These are phyloP conservation scores for Lordiphosa collinella DNA, from an alignment of 1,140 invertebrate genomes.

Conservation along the genomic window DNA sequence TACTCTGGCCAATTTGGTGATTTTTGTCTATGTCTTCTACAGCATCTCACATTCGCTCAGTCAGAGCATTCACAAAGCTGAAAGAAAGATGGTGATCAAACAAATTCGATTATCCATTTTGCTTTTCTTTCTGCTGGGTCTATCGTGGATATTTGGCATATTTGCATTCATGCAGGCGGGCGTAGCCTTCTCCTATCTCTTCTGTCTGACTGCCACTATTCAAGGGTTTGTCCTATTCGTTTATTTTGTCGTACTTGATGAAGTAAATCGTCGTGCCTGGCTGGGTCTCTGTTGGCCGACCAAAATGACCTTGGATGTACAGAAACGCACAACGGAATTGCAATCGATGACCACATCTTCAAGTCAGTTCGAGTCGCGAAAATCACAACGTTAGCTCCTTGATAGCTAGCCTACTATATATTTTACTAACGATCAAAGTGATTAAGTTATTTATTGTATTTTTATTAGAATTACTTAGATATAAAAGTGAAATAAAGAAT, in stretches of 20 bases:
- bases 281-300: slow-evolving; percentile 27
- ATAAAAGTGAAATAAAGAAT: slow-evolving; percentile 1
- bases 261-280: slow-evolving; percentile 82
- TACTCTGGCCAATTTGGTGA: slow-evolving; percentile 80
- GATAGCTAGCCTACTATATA: not conserved
- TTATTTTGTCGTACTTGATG: slow-evolving; percentile 84
- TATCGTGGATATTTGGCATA: slow-evolving; percentile 84
- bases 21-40: slow-evolving; percentile 82
- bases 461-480: slow-evolving; percentile 9
- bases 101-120: slow-evolving; percentile 82
- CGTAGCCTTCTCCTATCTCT: slow-evolving; percentile 82
- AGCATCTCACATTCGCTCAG: slow-evolving; percentile 81
- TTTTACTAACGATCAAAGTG: slow-evolving; percentile 43
- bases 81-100: slow-evolving; percentile 80
- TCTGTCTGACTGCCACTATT: slow-evolving; percentile 83
- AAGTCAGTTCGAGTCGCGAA: slow-evolving; percentile 34
- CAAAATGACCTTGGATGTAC: slow-evolving; percentile 31
- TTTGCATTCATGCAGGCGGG: slow-evolving; percentile 80
- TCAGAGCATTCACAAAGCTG: slow-evolving; percentile 79
- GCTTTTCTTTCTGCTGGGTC: slow-evolving; percentile 83
- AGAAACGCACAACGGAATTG: slow-evolving; percentile 25
- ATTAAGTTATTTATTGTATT: slow-evolving; percentile 20
- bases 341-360: slow-evolving; percentile 52
- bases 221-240: slow-evolving; percentile 85
- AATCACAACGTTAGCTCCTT: slow-evolving; percentile 17